Base-by-base conservation (phyloP, 2,113 vertebrate species). In the Pagrus major region DNA sequence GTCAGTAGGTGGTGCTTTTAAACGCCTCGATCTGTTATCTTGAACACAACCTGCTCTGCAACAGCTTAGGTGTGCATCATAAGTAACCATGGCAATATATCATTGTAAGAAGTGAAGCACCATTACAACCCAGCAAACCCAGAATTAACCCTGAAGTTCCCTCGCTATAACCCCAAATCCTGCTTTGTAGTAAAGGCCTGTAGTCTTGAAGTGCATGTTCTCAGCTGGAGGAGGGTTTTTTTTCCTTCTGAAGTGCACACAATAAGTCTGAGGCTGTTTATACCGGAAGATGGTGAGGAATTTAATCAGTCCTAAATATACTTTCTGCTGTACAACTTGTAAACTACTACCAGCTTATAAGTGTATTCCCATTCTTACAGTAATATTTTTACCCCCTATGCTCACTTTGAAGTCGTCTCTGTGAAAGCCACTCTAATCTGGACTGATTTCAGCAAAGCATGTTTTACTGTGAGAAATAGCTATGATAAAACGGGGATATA, bases 351-450 rank as follows among this genome's bases (percentile, higher is more conserved):
- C 76, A 66, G 76, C 59, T 80, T 72, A 81, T 44, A 60, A 88
- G 67, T 72, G 72, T 74, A 61, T 77, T 88, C 55, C 65, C 35
- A 72, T 83, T 88, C 86, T 92, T 72, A 68, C 41, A 76, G 78
- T 20, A n/a, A 80, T 81, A 55, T 47, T 65, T 60, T 49, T 16
- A 42, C 33, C 46, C n/a, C 33, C 71, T 27, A 52, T 76, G 49
- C 33, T 73, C 44, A 64, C 92, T 94, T 92, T 94, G 88, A 94
- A 93, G 91, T 84, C n/a, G 21, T 29, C 70, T 73, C 51, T 76
- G 78, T 81, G 67, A 90, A 89, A 84, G 88, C 78, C 85, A 74
- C 81, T 82, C 37, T 92, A 89, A 94, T 92, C 91, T 92, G 81
- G 52, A 72, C 80, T 86, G 91, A 93, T 92, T 94, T 91, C 52